Evolutionary conservation across 2,113 vertebrate genomes (phyloP).

Genomic region (Rattus norvegicus): GRCr8 NC_086024.1:19941001-19941500

Average conservation of each 20-base stretch:
- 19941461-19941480: not conserved
- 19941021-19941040: not conserved
- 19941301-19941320: not conserved
- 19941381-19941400: not conserved
- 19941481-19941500: not conserved
- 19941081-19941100: not conserved
- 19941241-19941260: not conserved
- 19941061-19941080: not conserved
- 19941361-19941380: no score
- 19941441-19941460: not conserved
- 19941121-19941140: not conserved
- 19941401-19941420: not conserved
- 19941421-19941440: not conserved
- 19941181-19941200: not conserved
- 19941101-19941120: not conserved
- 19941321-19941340: not conserved
- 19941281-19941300: not conserved
- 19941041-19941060: not conserved
- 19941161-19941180: not conserved
- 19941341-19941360: not conserved
- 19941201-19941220: conserved; percentile 2
- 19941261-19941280: not conserved
- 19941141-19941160: not conserved
- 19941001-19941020: not conserved
- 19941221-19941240: not conserved